phyloP scores from a whole-genome alignment of 2,888 invertebrate species.

The Galerucella nymphaeae region DNA sequence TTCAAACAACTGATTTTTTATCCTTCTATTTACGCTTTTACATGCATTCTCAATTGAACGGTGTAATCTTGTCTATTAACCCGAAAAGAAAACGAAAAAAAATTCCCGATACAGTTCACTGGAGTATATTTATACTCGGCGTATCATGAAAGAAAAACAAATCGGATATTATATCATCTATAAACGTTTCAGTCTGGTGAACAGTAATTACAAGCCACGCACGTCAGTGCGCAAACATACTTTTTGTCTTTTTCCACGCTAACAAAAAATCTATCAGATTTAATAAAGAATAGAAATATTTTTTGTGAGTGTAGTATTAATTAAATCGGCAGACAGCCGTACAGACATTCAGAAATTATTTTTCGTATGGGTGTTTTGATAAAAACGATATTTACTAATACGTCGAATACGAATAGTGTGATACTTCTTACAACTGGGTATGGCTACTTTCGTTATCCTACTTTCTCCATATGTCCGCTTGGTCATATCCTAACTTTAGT shows the following conservation, averaged over 20 bases:
- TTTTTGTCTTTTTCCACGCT: background rate
- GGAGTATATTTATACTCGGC: background rate
- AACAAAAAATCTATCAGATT: background rate
- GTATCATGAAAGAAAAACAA: conserved; percentile 31
- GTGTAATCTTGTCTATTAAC: background rate
- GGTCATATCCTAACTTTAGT: conserved; percentile 52
- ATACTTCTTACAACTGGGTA: conserved; percentile 58
- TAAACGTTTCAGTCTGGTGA: conserved; percentile 45
- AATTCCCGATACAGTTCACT: background rate
- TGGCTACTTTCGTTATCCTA: conserved; percentile 60
- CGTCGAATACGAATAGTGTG: conserved; percentile 51
- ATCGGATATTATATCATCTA: conserved; percentile 43
- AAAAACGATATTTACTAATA: conserved; percentile 30
- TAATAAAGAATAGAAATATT: background rate
- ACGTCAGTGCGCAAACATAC: conserved; percentile 23
- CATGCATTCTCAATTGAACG: background rate
- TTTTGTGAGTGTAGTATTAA: conserved; percentile 5
- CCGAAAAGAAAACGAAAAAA: background rate
- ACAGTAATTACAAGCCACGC: conserved; percentile 42
- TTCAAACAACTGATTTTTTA: too few relatives aligned
- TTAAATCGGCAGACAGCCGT: background rate
- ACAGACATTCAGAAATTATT: background rate
- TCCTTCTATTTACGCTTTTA: background rate
- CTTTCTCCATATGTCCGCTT: conserved; percentile 58
- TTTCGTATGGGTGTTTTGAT: conserved; percentile 18